A percentile compares a stretch with the other conserved stretches of the same genome.
Evolutionary conservation across 2,888 invertebrate genomes (phyloP).

Genomic region (Lithophane semibrunnea): DNA sequence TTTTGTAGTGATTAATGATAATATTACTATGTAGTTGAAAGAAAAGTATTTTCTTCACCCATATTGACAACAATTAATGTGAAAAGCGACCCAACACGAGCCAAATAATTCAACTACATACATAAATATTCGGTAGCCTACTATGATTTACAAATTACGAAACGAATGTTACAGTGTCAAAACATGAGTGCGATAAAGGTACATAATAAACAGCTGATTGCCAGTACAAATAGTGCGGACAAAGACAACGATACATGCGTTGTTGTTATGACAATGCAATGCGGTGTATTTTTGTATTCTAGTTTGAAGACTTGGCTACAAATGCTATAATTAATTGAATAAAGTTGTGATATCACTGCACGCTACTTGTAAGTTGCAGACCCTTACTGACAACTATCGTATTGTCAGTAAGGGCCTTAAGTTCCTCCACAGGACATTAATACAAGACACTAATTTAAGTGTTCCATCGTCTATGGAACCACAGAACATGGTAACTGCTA

Average conservation of each 20-base stretch:
- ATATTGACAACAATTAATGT: neutral
- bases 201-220: slow-evolving; percentile 72
- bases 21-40: no score
- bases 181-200: slow-evolving; percentile 63
- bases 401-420: neutral
- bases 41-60: neutral
- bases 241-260: slow-evolving; percentile 60
- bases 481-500: neutral
- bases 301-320: neutral
- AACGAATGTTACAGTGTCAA: slow-evolving; percentile 53
- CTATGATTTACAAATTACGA: slow-evolving; percentile 32
- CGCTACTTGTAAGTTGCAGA: no score
- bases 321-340: slow-evolving; percentile 9
- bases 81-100: neutral
- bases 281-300: slow-evolving; percentile 15
- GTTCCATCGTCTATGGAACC: neutral
- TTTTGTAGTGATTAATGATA: no score
- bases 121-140: neutral
- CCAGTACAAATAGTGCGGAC: slow-evolving; percentile 65
- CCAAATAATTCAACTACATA: no score
- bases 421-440: neutral
- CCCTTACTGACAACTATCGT: no score
- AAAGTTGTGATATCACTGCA: neutral
- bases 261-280: slow-evolving; percentile 49
- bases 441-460: neutral